These are phyloP conservation scores for Hemiscyllium ocellatum DNA, from an alignment of 2,113 vertebrate genomes.

Conservation along the genomic window DNA sequence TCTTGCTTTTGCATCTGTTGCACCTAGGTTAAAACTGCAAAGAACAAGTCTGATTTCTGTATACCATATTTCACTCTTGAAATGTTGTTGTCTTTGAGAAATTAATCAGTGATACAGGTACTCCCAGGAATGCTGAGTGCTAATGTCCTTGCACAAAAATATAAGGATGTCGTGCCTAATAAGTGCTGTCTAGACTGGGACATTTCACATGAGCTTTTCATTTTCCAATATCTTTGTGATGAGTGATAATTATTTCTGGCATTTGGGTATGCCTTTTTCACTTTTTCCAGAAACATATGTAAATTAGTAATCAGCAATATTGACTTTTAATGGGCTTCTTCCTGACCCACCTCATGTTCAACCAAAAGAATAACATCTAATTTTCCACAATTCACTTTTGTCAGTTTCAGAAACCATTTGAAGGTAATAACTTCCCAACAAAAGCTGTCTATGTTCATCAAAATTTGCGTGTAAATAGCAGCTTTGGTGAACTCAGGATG, in stretches of 20 bases:
- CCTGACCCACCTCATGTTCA: neutral
- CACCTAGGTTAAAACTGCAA: neutral
- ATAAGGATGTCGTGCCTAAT: neutral
- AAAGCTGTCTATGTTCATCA: neutral
- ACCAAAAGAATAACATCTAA: neutral
- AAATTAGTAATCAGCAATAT: neutral
- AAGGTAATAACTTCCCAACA: neutral
- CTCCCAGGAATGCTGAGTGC: neutral
- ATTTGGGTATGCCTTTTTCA: neutral
- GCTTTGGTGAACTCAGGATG: neutral
- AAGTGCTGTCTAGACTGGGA: neutral
- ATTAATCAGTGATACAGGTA: neutral
- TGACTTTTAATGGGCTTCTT: neutral
- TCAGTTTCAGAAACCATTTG: neutral
- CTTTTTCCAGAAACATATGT: neutral
- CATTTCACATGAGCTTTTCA: neutral
- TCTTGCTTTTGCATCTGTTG: neutral
- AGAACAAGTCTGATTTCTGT: neutral
- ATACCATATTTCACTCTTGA: neutral
- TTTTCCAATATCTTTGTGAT: neutral
- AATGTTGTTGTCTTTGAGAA: neutral
- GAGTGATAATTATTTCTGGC: neutral
- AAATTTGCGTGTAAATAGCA: neutral
- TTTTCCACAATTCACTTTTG: neutral
- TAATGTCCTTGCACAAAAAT: neutral